phyloP scores from a whole-genome alignment of 2,888 invertebrate species.

The Oxystoma pomonae region DNA sequence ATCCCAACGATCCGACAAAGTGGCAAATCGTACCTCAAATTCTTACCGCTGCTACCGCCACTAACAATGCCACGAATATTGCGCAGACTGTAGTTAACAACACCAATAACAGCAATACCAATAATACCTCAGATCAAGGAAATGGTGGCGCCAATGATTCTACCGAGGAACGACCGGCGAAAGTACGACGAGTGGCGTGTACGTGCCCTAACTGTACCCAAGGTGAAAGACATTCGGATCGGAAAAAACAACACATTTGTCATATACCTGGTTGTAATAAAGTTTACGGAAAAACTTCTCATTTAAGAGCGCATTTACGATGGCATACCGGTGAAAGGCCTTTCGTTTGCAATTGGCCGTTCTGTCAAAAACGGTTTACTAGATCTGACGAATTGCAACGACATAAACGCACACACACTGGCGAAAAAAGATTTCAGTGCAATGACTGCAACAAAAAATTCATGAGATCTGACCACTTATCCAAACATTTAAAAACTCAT shows the following conservation, averaged over 20 bases:
- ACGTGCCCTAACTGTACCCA: conserved; percentile 97
- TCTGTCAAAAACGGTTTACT: conserved; percentile 85
- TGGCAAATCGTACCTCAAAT: conserved; percentile 71
- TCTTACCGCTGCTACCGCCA: conserved; percentile 32
- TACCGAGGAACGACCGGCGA: conserved; percentile 49
- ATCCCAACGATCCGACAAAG: conserved; percentile 77
- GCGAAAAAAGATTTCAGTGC: conserved; percentile 86
- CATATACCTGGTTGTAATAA: conserved; percentile 91
- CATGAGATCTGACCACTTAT: conserved; percentile 88
- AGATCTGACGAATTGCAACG: conserved; percentile 78
- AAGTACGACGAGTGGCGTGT: conserved; percentile 87
- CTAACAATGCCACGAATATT: conserved; percentile 27
- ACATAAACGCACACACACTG: conserved; percentile 74
- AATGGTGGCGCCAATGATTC: not conserved
- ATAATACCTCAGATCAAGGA: not conserved
- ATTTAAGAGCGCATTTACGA: conserved; percentile 51
- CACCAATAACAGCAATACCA: not conserved
- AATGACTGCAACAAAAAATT: conserved; percentile 85
- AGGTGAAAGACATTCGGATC: conserved; percentile 65
- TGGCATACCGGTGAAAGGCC: conserved; percentile 97
- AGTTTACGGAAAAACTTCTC: conserved; percentile 89
- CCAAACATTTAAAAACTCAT: conserved; percentile 88
- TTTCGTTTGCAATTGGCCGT: conserved; percentile 92
- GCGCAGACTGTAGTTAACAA: not conserved
- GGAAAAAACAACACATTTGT: conserved; percentile 92